A percentile compares a stretch with the other conserved stretches of the same genome.
These are phyloP conservation scores for Pygmarrhopalites habei DNA, from an alignment of 1,140 invertebrate species.

Conservation along the genomic window DNA sequence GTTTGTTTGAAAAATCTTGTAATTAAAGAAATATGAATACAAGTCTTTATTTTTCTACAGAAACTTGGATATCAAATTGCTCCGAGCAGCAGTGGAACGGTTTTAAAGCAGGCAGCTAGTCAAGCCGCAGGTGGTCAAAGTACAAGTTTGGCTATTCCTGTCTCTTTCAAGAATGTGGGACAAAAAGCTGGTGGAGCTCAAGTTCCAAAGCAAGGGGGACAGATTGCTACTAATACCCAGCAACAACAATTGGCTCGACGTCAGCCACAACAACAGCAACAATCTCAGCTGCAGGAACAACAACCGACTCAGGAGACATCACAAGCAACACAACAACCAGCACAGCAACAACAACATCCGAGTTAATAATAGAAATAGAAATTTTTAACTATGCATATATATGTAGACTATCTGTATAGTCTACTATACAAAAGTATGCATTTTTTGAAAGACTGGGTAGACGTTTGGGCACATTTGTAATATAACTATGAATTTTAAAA, in stretches of 20 bases:
- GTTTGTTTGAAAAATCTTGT: background rate
- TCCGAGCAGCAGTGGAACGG: background rate
- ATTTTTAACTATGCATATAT: no score
- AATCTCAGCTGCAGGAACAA: conserved; percentile 8
- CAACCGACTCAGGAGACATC: background rate
- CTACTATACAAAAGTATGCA: no score
- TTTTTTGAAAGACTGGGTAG: no score
- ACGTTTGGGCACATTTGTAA: no score
- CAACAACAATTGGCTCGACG: conserved; percentile 13
- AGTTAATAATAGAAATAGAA: no score
- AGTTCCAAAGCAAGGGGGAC: conserved; percentile 6
- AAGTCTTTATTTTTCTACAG: background rate
- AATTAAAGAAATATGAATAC: background rate
- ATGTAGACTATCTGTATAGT: no score
- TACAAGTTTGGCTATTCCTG: conserved; percentile 9
- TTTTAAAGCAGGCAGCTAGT: conserved; percentile 10
- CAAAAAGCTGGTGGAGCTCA: conserved; percentile 1
- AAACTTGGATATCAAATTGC: conserved; percentile 9
- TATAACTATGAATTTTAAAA: no score
- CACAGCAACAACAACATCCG: background rate
- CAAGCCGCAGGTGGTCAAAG: conserved; percentile 12
- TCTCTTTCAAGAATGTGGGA: conserved; percentile 13
- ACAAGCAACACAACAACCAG: conserved; percentile 4
- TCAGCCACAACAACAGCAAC: conserved; percentile 16
- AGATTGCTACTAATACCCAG: conserved; percentile 13